Conservation (phyloP, 2,888 invertebrate species). For the Smittia sp. region DNA sequence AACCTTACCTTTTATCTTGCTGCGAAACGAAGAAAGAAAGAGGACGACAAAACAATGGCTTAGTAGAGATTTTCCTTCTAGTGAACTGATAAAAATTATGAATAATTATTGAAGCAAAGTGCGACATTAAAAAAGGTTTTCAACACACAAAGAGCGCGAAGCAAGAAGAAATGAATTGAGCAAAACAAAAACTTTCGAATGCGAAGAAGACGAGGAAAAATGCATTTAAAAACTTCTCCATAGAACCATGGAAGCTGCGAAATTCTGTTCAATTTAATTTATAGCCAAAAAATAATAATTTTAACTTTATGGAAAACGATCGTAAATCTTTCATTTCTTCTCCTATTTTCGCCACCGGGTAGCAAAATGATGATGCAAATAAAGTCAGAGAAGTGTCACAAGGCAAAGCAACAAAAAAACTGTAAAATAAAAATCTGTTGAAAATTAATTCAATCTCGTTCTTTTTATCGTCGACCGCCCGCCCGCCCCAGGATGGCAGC, state of each 20-base stretch:
- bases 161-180: background rate
- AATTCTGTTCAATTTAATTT: too few relatives aligned
- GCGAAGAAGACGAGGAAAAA: background rate
- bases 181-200: background rate
- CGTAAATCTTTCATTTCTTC: too few relatives aligned
- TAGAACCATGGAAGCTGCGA: too few relatives aligned
- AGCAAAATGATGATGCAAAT: background rate
- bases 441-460: too few relatives aligned
- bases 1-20: slow-evolving; percentile 27
- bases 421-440: slow-evolving; percentile 24
- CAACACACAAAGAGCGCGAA: too few relatives aligned
- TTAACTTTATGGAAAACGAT: too few relatives aligned
- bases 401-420: slow-evolving; percentile 10
- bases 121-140: background rate
- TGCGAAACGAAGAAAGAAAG: background rate
- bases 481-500: too few relatives aligned
- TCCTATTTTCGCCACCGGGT: background rate
- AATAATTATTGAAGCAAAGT: slow-evolving; percentile 7
- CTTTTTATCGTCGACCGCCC: too few relatives aligned
- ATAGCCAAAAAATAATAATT: too few relatives aligned
- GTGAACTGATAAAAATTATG: slow-evolving; percentile 33
- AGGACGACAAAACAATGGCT: slow-evolving; percentile 16
- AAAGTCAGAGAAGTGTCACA: background rate
- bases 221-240: background rate
- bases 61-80: slow-evolving; percentile 37